Conservation (phyloP, 64 coral and sea anemone species). For the Pachyseris speciosa region DNA sequence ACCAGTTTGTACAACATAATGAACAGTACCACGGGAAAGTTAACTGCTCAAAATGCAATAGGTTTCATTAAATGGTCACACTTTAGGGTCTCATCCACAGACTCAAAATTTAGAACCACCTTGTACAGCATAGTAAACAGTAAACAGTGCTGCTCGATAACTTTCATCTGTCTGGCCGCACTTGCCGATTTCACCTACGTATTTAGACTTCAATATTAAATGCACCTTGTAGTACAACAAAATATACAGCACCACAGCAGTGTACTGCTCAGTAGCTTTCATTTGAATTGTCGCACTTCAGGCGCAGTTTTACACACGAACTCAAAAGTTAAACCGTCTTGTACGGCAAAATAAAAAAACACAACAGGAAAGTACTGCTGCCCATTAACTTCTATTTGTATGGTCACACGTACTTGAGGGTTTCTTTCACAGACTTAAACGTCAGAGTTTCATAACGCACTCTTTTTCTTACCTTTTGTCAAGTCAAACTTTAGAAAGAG, state of each 20-base stretch:
- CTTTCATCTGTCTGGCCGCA: not conserved
- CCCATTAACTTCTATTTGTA: not conserved
- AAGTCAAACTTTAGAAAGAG: not conserved
- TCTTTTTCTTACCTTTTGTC: not conserved
- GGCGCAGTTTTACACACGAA: not conserved
- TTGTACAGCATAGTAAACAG: not conserved
- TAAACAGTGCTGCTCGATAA: not conserved
- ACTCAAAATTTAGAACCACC: not conserved
- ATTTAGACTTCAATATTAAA: no score
- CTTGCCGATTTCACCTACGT: not conserved
- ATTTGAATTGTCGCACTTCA: not conserved
- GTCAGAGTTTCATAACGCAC: not conserved
- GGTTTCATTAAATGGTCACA: not conserved
- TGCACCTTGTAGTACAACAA: not conserved
- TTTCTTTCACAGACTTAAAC: not conserved
- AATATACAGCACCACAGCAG: not conserved
- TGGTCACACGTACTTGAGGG: not conserved
- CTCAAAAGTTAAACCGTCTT: not conserved
- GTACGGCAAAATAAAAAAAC: not conserved
- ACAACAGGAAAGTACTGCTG: not conserved
- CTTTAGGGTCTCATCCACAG: not conserved
- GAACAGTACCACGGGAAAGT: not conserved
- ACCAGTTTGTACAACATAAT: not conserved
- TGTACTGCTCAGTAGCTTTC: not conserved
- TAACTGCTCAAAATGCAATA: no score